Evolutionary conservation across 2,888 invertebrate species (phyloP).

Genomic region (Meteorus colon): DNA sequence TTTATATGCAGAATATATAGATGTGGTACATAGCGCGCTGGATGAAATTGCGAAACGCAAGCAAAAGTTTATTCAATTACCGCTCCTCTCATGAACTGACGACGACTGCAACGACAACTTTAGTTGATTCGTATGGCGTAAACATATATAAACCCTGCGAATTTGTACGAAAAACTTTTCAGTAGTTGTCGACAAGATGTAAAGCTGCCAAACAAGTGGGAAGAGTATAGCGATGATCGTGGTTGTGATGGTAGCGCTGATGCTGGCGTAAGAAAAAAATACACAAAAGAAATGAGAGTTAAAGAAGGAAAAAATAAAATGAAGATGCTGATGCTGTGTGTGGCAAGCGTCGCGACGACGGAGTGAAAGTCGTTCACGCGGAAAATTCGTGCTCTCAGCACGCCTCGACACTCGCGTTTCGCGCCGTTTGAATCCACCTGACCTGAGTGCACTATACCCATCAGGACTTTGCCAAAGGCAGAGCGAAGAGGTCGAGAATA

Average conservation of each 20-base stretch:
- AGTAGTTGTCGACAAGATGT: conserved; percentile 14
- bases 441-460: conserved; percentile 41
- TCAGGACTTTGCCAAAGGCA: conserved; percentile 29
- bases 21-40: not conserved
- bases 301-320: conserved; percentile 1
- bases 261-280: not conserved
- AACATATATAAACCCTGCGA: not conserved
- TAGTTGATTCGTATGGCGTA: not conserved
- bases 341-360: conserved; percentile 14
- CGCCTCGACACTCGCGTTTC: conserved; percentile 46
- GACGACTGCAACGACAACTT: not conserved
- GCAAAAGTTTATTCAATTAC: conserved; percentile 44
- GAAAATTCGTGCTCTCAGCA: conserved; percentile 42
- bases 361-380: conserved; percentile 36
- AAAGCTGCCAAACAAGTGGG: conserved; percentile 12
- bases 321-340: not conserved
- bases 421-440: conserved; percentile 53
- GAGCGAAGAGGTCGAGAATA: not conserved
- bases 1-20: not conserved
- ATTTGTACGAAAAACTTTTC: not conserved
- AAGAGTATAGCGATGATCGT: conserved; percentile 2
- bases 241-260: not conserved
- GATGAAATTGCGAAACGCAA: conserved; percentile 25
- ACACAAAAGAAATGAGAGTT: not conserved
- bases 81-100: conserved; percentile 22